phyloP scores from a whole-genome alignment of 2,113 vertebrate genomes.

The Taurulus bubalis region DNA sequence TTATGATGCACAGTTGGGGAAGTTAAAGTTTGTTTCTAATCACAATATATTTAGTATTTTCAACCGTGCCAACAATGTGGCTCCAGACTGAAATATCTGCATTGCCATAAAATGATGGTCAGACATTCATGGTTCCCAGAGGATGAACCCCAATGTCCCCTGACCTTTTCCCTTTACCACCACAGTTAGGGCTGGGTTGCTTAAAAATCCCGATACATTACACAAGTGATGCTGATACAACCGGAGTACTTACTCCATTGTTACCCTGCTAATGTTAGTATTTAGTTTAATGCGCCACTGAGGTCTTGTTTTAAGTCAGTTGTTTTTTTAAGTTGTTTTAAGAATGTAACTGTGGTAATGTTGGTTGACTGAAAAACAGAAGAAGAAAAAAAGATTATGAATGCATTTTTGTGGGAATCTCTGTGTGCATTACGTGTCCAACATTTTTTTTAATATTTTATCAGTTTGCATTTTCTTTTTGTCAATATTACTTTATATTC shows the following conservation, averaged over 20 bases:
- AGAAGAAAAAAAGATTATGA: background rate
- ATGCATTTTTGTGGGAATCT: background rate
- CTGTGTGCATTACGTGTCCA: background rate
- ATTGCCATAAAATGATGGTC: no score
- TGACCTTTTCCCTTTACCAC: no score
- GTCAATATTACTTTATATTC: background rate
- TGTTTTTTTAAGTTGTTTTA: no score
- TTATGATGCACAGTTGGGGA: background rate
- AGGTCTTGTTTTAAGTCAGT: background rate
- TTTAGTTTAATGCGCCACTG: background rate
- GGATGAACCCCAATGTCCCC: no score
- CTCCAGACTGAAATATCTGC: no score
- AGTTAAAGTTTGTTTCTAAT: conserved; percentile 4
- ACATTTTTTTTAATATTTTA: background rate
- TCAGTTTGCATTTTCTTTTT: background rate
- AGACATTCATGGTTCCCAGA: no score
- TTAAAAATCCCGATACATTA: no score
- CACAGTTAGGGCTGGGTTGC: no score
- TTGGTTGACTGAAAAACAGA: background rate
- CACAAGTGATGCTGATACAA: no score
- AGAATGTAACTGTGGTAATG: background rate
- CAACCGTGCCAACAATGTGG: no score
- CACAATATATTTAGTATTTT: background rate
- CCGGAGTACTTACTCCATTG: no score
- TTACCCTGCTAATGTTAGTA: no score